Conservation (phyloP, 2,888 invertebrate species). For the Apoda limacodes region DNA sequence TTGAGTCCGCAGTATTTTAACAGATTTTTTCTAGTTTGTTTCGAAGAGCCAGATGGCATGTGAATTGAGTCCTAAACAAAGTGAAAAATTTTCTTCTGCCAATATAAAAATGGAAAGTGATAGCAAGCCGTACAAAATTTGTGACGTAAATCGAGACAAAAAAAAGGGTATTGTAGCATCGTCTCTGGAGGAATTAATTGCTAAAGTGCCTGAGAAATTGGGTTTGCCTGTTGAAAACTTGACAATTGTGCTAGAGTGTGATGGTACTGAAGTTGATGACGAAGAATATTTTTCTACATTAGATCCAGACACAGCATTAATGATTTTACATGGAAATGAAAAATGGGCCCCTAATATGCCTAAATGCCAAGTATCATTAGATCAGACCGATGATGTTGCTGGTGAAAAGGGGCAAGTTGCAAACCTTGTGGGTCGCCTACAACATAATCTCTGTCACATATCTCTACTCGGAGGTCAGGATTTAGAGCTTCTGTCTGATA, state of each 20-base stretch:
- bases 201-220: conserved; percentile 81
- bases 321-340: conserved; percentile 82
- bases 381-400: conserved; percentile 68
- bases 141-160: conserved; percentile 82
- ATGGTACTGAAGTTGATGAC: conserved; percentile 96
- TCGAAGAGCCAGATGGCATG: too few relatives aligned
- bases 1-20: too few relatives aligned
- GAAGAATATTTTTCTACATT: conserved; percentile 94
- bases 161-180: conserved; percentile 86
- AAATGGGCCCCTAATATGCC: conserved; percentile 79
- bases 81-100: too few relatives aligned
- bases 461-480: conserved; percentile 87
- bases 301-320: conserved; percentile 87
- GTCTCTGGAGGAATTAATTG: conserved; percentile 81
- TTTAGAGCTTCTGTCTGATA: conserved; percentile 85
- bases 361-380: conserved; percentile 72
- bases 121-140: conserved; percentile 82
- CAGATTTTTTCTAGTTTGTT: too few relatives aligned
- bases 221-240: conserved; percentile 73
- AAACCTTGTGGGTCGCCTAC: conserved; percentile 81
- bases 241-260: conserved; percentile 88
- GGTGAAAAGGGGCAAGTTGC: conserved; percentile 73
- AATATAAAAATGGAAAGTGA: conserved; percentile 71
- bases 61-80: too few relatives aligned
- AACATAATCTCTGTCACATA: conserved; percentile 86